Conservation (phyloP, 1,140 invertebrate species). For the Calosoma granatense region DNA sequence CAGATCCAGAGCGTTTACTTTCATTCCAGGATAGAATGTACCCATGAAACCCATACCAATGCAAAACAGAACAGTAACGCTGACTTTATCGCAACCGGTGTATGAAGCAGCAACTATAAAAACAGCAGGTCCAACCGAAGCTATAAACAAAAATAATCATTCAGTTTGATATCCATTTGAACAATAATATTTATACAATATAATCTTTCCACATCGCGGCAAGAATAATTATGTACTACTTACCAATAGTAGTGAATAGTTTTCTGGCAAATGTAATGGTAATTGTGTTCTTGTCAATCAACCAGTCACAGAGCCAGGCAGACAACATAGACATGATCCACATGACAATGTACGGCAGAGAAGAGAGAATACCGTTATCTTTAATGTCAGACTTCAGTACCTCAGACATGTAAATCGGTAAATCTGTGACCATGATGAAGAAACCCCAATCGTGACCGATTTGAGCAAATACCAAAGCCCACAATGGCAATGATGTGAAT, state of each 20-base stretch:
- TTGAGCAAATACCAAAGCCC: constrained; percentile 59
- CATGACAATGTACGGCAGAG: constrained; percentile 62
- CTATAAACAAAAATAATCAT: constrained; percentile 36
- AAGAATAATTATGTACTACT: constrained; percentile 10
- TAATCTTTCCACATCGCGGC: not conserved
- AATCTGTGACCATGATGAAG: constrained; percentile 85
- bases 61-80: constrained; percentile 56
- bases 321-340: constrained; percentile 58
- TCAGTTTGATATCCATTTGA: constrained; percentile 5
- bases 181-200: constrained; percentile 1
- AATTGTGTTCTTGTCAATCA: constrained; percentile 46
- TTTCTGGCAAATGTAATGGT: constrained; percentile 53
- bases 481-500: constrained; percentile 63
- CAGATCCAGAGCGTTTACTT: constrained; percentile 73
- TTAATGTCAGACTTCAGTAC: constrained; percentile 76
- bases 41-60: constrained; percentile 66
- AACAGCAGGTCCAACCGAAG: constrained; percentile 59
- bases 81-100: constrained; percentile 56
- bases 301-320: constrained; percentile 56
- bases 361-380: constrained; percentile 54
- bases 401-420: constrained; percentile 87
- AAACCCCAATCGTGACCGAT: constrained; percentile 90
- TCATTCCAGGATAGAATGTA: constrained; percentile 64
- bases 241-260: constrained; percentile 61
- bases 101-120: constrained; percentile 73